Evolutionary conservation across 2,113 vertebrate genomes (phyloP).

Genomic region (Hippocampus zosterae): DNA sequence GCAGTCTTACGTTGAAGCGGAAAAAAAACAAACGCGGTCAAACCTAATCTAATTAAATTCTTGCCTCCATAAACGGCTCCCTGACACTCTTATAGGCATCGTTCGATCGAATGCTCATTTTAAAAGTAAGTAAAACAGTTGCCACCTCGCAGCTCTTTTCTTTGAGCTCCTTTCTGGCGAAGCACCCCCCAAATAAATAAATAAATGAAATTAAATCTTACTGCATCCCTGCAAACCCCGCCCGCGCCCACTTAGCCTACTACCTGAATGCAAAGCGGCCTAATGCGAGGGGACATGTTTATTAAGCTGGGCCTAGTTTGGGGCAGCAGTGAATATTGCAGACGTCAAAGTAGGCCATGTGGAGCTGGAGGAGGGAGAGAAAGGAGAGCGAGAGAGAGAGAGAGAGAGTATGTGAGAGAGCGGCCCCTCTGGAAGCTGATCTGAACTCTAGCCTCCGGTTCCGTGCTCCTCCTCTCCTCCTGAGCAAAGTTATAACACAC

Average conservation of each 20-base stretch:
- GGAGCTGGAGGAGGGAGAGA: conserved; percentile 58
- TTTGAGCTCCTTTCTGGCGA: conserved; percentile 29
- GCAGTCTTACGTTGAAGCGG: background rate
- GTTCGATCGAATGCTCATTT: conserved; percentile 12
- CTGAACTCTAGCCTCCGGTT: conserved; percentile 44
- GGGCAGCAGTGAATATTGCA: conserved; percentile 74
- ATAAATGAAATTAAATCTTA: conserved; percentile 20
- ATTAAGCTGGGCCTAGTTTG: conserved; percentile 73
- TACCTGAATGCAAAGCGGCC: conserved; percentile 70
- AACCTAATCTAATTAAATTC: conserved; percentile 18
- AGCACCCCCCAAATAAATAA: background rate
- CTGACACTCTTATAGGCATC: conserved; percentile 15
- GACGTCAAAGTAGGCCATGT: conserved; percentile 72
- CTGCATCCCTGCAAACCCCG: conserved; percentile 38
- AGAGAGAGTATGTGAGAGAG: conserved; percentile 20
- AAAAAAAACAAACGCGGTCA: conserved; percentile 27
- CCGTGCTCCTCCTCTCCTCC: conserved; percentile 36
- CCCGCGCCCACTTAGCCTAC: conserved; percentile 55
- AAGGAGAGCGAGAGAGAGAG: conserved; percentile 18
- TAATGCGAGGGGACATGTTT: conserved; percentile 75
- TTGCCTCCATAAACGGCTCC: background rate
- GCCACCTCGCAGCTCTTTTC: conserved; percentile 22
- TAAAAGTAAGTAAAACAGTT: conserved; percentile 19
- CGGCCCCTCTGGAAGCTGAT: conserved; percentile 53
- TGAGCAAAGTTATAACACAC: conserved; percentile 61